A percentile compares a stretch with the other conserved stretches of the same genome.
Conservation (phyloP, 2,113 vertebrate species). For the Hippocampus zosterae region DNA sequence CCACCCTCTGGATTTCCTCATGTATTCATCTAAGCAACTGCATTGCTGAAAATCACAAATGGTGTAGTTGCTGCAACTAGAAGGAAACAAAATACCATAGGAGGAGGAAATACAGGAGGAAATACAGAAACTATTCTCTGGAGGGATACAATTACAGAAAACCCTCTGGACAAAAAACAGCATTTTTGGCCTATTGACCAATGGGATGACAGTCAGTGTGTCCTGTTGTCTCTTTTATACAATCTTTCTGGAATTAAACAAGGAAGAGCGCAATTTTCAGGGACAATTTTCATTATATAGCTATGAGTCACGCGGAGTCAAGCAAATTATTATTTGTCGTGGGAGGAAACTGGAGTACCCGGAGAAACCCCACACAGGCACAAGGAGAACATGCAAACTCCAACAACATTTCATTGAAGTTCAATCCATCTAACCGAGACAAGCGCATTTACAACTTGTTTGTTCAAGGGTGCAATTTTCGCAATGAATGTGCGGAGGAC, state of each 20-base stretch:
- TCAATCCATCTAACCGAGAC: constrained; percentile 17
- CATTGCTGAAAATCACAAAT: background rate
- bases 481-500: background rate
- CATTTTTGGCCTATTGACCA: constrained; percentile 56
- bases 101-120: background rate
- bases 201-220: constrained; percentile 44
- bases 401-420: background rate
- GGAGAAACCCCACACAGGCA: too few species aligned
- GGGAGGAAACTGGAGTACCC: too few species aligned
- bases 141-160: background rate
- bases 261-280: constrained; percentile 1
- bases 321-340: too few species aligned
- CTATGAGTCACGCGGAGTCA: constrained; percentile 2
- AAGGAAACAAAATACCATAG: background rate
- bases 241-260: constrained; percentile 19
- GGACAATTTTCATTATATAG: constrained; percentile 11
- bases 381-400: too few species aligned
- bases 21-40: constrained; percentile 8
- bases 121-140: background rate
- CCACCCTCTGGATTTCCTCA: constrained; percentile 19
- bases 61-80: constrained; percentile 19
- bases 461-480: constrained; percentile 19
- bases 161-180: constrained; percentile 30
- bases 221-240: constrained; percentile 58
- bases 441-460: constrained; percentile 13